phyloP scores from a whole-genome alignment of 2,797 vertebrate genomes.

The Sebastes jordani region DNA sequence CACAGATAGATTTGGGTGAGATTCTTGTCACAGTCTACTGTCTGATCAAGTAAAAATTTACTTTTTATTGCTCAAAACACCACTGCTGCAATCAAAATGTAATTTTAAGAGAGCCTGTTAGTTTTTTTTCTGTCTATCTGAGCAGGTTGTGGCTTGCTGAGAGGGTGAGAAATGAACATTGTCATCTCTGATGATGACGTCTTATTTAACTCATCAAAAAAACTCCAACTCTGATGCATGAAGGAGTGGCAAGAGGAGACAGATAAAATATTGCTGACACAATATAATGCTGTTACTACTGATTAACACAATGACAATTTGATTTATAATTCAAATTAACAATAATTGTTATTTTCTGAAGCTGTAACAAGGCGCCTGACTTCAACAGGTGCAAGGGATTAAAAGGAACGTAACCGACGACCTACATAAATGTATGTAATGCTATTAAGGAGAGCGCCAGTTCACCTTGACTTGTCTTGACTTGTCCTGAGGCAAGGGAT shows the following conservation, averaged over 20 bases:
- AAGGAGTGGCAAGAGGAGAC: not conserved
- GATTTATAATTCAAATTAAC: not conserved
- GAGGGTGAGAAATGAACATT: not conserved
- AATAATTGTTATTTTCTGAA: not conserved
- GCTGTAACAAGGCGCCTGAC: not conserved
- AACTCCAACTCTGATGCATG: slow-evolving; percentile 12
- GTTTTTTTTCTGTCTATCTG: not conserved
- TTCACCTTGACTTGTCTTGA: slow-evolving; percentile 21
- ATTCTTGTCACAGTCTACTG: not conserved
- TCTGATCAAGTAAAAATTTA: not conserved
- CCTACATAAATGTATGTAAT: not conserved
- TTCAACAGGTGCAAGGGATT: not conserved
- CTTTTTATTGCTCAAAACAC: not conserved
- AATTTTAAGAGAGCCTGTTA: not conserved
- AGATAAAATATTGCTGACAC: not conserved
- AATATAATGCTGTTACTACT: not conserved
- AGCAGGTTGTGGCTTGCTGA: slow-evolving; percentile 43
- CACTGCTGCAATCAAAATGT: not conserved
- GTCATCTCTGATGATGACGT: slow-evolving; percentile 25
- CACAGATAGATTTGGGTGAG: not conserved
- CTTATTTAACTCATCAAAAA: slow-evolving; percentile 26
- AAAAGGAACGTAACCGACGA: not conserved
- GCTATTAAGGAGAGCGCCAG: not conserved
- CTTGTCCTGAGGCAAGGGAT: slow-evolving; percentile 13
- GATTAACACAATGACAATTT: not conserved